Percentiles rank a stretch among this genome's conserved stretches.
phyloP scores from a whole-genome alignment of 1,140 invertebrate species.

The Phymastichus coffea region DNA sequence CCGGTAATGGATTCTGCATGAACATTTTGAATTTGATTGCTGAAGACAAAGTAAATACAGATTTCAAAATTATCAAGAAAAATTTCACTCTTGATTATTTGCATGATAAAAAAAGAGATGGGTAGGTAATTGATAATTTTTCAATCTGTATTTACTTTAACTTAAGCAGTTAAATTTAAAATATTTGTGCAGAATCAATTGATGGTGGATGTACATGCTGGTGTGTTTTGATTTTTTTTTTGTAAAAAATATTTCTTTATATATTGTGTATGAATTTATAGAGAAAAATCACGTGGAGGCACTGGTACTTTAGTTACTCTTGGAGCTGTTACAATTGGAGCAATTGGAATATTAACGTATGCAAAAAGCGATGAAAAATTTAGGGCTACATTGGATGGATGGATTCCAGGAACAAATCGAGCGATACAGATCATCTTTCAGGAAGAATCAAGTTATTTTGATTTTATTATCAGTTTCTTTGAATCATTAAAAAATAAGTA shows the following conservation, averaged over 20 bases:
- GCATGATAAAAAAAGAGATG: too few relatives aligned
- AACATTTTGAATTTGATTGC: too few relatives aligned
- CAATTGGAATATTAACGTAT: slow-evolving; percentile 55
- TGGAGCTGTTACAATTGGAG: slow-evolving; percentile 60
- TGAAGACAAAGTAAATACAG: too few relatives aligned
- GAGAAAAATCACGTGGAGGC: slow-evolving; percentile 37
- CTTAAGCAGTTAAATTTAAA: too few relatives aligned
- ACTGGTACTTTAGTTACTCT: slow-evolving; percentile 53
- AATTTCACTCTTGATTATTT: too few relatives aligned
- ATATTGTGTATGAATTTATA: slow-evolving; percentile 30
- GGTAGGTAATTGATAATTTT: too few relatives aligned
- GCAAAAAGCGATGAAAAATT: slow-evolving; percentile 71
- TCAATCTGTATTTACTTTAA: too few relatives aligned
- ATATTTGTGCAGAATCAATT: too few relatives aligned
- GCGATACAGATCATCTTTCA: slow-evolving; percentile 67
- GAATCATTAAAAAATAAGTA: slow-evolving; percentile 44
- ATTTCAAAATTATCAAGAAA: too few relatives aligned
- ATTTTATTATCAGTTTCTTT: slow-evolving; percentile 45
- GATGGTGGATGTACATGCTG: too few relatives aligned
- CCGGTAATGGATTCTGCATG: too few relatives aligned
- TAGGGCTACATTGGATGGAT: slow-evolving; percentile 64
- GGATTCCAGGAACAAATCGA: slow-evolving; percentile 67
- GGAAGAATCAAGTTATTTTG: slow-evolving; percentile 63
- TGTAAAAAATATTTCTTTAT: neutral
- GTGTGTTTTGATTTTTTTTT: too few relatives aligned